Conservation (phyloP, 1,140 invertebrate species). For the Drosophila ohnishii region DNA sequence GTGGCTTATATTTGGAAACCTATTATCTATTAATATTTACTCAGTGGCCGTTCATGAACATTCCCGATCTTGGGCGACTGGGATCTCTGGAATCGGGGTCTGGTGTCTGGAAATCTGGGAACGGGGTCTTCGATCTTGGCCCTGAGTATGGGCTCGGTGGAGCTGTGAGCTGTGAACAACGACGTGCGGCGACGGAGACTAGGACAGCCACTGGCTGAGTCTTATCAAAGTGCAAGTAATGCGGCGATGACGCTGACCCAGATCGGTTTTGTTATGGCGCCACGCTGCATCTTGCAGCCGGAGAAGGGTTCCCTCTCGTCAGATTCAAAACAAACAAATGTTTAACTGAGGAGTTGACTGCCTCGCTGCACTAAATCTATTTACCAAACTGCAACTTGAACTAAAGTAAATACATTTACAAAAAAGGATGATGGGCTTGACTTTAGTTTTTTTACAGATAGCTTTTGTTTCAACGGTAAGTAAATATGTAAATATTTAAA, state of each 20-base stretch:
- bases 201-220: slow-evolving; percentile 13
- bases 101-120: slow-evolving; percentile 4
- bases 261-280: slow-evolving; percentile 57
- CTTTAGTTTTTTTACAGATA: neutral
- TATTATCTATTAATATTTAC: too few species aligned
- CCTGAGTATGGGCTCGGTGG: slow-evolving; percentile 13
- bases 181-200: neutral
- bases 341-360: neutral
- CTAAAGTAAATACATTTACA: neutral
- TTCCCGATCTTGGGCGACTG: slow-evolving; percentile 7
- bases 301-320: slow-evolving; percentile 12
- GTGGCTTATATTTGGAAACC: too few species aligned
- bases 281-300: slow-evolving; percentile 18
- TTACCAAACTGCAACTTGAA: slow-evolving; percentile 1
- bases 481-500: slow-evolving; percentile 3
- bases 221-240: slow-evolving; percentile 54
- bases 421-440: neutral
- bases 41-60: slow-evolving; percentile 1
- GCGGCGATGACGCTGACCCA: slow-evolving; percentile 56
- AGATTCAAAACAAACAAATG: slow-evolving; percentile 8
- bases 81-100: neutral
- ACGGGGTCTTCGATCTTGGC: slow-evolving; percentile 10
- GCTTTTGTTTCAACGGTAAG: neutral
- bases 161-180: neutral
- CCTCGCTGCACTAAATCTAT: neutral